Percentiles rank a stretch among this genome's conserved stretches.
Evolutionary conservation across 2,113 vertebrate species (phyloP).

Genomic region (Mesembrinibis cayennensis): DNA sequence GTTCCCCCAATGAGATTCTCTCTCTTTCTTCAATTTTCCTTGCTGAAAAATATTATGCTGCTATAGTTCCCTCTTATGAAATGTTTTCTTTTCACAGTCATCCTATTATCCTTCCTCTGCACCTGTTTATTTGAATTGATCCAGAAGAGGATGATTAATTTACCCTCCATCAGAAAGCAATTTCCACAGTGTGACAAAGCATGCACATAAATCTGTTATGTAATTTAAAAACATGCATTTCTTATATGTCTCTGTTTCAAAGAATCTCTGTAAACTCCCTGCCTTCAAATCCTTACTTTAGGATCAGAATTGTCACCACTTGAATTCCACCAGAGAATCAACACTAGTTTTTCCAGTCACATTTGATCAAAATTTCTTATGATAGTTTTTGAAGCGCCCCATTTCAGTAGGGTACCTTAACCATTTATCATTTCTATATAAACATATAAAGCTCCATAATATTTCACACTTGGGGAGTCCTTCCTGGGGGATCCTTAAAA

Average conservation of each 20-base stretch:
- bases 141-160: conserved; percentile 14
- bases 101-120: conserved; percentile 33
- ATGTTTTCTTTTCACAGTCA: conserved; percentile 1
- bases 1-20: not conserved
- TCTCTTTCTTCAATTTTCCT: not conserved
- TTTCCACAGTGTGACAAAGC: not conserved
- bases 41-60: not conserved
- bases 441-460: not conserved
- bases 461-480: not conserved
- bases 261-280: not conserved
- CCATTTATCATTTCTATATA: not conserved
- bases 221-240: not conserved
- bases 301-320: not conserved
- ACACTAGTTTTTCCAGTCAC: not conserved
- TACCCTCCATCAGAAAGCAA: not conserved
- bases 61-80: not conserved
- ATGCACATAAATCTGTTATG: not conserved
- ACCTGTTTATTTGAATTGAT: conserved; percentile 29
- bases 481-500: not conserved
- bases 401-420: not conserved
- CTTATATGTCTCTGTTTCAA: not conserved
- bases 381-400: not conserved
- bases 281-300: not conserved
- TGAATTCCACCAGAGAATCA: not conserved
- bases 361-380: not conserved